Percentiles rank a stretch among this genome's conserved stretches.
These are phyloP conservation scores for Aythya baeri DNA, from an alignment of 2,113 vertebrate species.

Conservation along the genomic window DNA sequence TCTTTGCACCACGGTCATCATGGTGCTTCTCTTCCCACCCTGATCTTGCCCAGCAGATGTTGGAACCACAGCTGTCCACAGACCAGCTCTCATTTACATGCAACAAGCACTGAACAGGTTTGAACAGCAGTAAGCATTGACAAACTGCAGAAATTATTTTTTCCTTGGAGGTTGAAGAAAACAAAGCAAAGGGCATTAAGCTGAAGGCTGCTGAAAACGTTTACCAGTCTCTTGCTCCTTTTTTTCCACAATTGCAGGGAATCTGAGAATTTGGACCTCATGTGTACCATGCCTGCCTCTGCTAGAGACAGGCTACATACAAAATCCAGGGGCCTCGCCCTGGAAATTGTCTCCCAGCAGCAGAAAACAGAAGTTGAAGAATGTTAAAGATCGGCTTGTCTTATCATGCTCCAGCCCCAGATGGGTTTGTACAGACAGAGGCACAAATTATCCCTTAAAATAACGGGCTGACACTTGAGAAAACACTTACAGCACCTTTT, in stretches of 20 bases:
- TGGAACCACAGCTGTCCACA: not conserved
- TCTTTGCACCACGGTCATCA: not conserved
- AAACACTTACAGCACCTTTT: not conserved
- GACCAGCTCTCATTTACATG: not conserved
- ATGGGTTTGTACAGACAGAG: constrained; percentile 6
- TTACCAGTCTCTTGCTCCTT: not conserved
- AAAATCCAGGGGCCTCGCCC: not conserved
- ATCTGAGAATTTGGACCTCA: not conserved
- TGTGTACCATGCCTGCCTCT: not conserved
- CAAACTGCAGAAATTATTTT: not conserved
- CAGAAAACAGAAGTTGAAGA: constrained; percentile 38
- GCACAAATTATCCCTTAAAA: constrained; percentile 22
- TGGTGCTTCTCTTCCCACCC: not conserved
- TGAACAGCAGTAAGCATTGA: not conserved
- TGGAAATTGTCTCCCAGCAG: constrained; percentile 47
- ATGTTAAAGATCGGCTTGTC: constrained; percentile 47
- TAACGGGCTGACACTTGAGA: not conserved
- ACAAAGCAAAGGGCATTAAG: not conserved
- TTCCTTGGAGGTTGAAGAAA: not conserved
- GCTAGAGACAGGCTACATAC: not conserved
- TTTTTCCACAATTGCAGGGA: not conserved
- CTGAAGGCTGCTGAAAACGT: not conserved
- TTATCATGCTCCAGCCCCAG: constrained; percentile 34
- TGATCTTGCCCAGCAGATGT: not conserved
- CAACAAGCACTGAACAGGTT: not conserved